These are phyloP conservation scores for Hypocryptadius cinnamomeus DNA, from an alignment of 2,113 vertebrate species.

Conservation along the genomic window DNA sequence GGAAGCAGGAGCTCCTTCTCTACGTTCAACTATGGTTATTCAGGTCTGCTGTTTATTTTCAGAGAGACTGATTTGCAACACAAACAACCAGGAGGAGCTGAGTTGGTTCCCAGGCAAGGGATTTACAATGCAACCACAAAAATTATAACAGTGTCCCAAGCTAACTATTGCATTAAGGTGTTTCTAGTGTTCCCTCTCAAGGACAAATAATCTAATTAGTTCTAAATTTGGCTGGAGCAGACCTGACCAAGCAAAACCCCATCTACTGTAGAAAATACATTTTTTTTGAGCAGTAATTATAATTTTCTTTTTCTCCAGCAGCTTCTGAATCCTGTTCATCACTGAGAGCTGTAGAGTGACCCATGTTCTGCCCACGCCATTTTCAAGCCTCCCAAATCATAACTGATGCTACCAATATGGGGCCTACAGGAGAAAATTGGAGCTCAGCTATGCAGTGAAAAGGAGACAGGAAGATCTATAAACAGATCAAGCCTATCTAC, in stretches of 20 bases:
- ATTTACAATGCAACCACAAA: neutral
- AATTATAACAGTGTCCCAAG: neutral
- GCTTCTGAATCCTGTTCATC: neutral
- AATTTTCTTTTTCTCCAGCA: neutral
- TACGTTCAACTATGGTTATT: neutral
- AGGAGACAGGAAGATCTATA: neutral
- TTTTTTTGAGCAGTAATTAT: neutral
- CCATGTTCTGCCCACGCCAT: rapidly evolving
- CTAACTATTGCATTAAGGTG: neutral
- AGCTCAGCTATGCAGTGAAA: neutral
- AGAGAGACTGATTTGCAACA: neutral
- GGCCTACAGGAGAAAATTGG: neutral
- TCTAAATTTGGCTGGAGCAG: neutral
- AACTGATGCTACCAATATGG: neutral
- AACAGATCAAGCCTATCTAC: neutral
- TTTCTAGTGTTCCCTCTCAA: neutral
- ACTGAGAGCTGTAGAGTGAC: neutral
- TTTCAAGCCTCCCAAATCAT: neutral
- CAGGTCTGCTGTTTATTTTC: neutral
- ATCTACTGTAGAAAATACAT: neutral
- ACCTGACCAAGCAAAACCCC: neutral
- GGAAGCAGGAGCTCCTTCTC: neutral
- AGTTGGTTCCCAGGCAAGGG: neutral
- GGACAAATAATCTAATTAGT: neutral
- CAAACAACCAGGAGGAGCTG: neutral